Percentiles rank a stretch among this genome's conserved stretches.
These are phyloP conservation scores for Cephus sareptanus DNA, from an alignment of 2,888 invertebrate species.

Conservation along the genomic window DNA sequence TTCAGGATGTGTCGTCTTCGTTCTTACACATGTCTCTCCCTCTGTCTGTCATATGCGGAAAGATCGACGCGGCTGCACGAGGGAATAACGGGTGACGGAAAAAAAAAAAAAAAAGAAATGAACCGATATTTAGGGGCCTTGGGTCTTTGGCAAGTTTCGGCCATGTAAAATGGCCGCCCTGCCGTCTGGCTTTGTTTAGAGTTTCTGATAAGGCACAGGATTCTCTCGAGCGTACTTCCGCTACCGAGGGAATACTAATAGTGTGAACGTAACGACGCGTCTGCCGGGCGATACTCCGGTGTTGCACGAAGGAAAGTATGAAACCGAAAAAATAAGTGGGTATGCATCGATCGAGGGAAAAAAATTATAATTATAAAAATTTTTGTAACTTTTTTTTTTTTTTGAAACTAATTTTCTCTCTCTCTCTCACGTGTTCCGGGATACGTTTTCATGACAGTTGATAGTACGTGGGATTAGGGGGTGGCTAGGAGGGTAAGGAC, in stretches of 20 bases:
- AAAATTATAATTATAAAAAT: neutral
- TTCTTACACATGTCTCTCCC: neutral
- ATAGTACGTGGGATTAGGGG: constrained; percentile 11
- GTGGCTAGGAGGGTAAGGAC: neutral
- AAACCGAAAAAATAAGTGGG: neutral
- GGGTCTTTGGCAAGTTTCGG: constrained; percentile 47
- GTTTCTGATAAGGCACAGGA: constrained; percentile 57
- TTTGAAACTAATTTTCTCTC: neutral
- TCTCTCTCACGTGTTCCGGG: constrained; percentile 12
- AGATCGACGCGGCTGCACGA: neutral
- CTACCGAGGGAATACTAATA: constrained; percentile 21
- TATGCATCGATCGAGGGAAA: neutral
- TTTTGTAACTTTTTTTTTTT: neutral
- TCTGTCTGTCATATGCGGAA: neutral
- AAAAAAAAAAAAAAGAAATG: neutral
- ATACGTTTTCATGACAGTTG: constrained; percentile 41
- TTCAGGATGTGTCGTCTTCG: constrained; percentile 25
- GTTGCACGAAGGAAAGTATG: neutral
- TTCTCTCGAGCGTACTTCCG: constrained; percentile 59
- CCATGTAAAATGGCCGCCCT: constrained; percentile 51
- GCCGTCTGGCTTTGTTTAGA: neutral
- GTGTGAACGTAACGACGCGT: constrained; percentile 7
- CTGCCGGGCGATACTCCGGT: neutral
- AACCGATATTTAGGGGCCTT: constrained; percentile 35
- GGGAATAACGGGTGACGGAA: neutral